Conservation (phyloP, 2,888 invertebrate species). For the Caenorhabditis japonica region DNA sequence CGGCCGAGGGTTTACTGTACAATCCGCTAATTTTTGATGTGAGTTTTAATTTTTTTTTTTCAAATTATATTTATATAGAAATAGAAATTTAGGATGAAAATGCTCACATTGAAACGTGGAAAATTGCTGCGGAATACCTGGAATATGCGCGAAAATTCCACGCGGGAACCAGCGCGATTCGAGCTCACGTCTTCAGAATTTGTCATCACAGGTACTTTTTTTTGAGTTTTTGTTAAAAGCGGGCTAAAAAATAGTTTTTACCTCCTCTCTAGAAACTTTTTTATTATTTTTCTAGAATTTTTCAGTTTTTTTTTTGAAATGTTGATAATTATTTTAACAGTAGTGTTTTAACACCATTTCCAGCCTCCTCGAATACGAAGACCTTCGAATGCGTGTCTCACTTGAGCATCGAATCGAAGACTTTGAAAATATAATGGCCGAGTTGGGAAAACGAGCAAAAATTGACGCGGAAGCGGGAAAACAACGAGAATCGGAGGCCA, state of each 20-base stretch:
- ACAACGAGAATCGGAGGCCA: conserved; percentile 37
- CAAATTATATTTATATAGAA: neutral
- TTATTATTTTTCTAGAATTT: too few relatives aligned
- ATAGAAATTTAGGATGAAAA: conserved; percentile 40
- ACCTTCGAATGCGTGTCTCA: conserved; percentile 69
- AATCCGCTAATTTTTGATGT: conserved; percentile 89
- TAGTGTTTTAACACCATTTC: too few relatives aligned
- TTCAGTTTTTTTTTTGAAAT: too few relatives aligned
- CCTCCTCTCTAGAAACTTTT: too few relatives aligned
- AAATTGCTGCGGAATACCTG: conserved; percentile 90
- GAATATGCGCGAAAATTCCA: conserved; percentile 87
- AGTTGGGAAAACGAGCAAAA: conserved; percentile 57
- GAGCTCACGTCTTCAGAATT: conserved; percentile 96
- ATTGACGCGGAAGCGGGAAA: conserved; percentile 45
- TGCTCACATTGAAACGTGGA: conserved; percentile 53
- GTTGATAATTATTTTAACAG: too few relatives aligned
- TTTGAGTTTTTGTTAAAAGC: conserved; percentile 13
- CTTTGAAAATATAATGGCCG: conserved; percentile 66
- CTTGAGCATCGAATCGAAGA: conserved; percentile 61
- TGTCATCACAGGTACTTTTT: conserved; percentile 87
- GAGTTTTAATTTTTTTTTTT: conserved; percentile 86
- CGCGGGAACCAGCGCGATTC: conserved; percentile 89
- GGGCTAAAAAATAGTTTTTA: too few relatives aligned
- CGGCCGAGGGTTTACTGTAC: conserved; percentile 91
- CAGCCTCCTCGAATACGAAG: conserved; percentile 70